These are phyloP conservation scores for Petromus typicus DNA, from an alignment of 2,113 vertebrate genomes.

Conservation along the genomic window DNA sequence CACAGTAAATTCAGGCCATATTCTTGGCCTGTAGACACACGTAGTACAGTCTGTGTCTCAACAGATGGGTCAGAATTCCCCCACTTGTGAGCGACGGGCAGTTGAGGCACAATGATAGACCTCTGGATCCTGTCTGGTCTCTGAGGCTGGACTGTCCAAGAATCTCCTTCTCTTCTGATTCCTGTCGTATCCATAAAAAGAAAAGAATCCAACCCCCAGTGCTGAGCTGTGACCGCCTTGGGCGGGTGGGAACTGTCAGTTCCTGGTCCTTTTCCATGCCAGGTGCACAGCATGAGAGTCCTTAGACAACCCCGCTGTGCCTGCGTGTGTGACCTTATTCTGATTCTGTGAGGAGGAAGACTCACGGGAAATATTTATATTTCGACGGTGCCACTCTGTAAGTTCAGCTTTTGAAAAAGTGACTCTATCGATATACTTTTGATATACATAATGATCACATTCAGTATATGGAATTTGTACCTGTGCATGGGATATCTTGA, in stretches of 20 bases:
- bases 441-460: background rate
- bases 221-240: background rate
- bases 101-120: background rate
- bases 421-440: background rate
- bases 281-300: background rate
- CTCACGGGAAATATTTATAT: background rate
- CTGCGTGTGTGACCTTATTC: background rate
- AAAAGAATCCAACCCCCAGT: background rate
- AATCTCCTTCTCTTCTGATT: background rate
- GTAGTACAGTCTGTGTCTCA: fast-evolving
- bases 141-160: background rate
- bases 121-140: background rate
- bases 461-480: background rate
- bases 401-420: background rate
- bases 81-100: background rate
- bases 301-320: too few species aligned
- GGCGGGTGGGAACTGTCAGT: background rate
- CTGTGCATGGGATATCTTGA: background rate
- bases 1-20: background rate
- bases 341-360: background rate
- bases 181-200: background rate
- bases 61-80: background rate
- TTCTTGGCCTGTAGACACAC: fast-evolving
- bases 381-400: background rate
- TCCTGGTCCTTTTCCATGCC: background rate